Conservation (phyloP, 2,113 vertebrate species). For the Vulpes vulpes region DNA sequence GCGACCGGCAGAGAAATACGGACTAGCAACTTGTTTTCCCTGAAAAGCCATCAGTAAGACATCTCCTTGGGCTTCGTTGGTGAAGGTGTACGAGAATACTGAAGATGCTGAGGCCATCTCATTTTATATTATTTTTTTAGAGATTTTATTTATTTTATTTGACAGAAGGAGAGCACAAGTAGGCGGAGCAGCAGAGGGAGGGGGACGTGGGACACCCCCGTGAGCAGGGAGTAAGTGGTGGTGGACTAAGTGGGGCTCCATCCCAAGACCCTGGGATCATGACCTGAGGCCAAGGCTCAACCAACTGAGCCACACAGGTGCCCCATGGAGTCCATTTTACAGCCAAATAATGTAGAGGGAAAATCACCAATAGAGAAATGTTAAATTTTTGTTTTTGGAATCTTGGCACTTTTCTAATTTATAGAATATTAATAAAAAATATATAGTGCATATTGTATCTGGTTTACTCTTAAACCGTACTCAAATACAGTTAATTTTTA, state of each 20-base stretch:
- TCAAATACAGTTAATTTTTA: neutral
- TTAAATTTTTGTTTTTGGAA: neutral
- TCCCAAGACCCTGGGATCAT: too few species aligned
- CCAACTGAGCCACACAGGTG: too few species aligned
- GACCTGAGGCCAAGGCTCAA: too few species aligned
- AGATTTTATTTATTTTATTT: too few species aligned
- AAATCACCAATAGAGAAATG: neutral
- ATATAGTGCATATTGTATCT: neutral
- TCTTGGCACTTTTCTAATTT: constrained; percentile 3
- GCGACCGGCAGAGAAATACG: rapidly evolving
- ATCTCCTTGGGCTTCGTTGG: neutral
- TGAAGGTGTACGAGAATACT: neutral
- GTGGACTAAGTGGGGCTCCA: too few species aligned
- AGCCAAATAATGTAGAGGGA: neutral
- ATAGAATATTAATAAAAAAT: neutral
- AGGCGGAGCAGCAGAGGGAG: too few species aligned
- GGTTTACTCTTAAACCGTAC: neutral
- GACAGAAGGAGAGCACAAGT: too few species aligned
- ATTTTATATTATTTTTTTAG: too few species aligned
- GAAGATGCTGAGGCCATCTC: too few species aligned
- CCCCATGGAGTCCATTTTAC: neutral
- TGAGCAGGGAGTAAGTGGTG: too few species aligned
- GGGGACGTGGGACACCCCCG: too few species aligned
- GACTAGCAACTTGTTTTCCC: rapidly evolving
- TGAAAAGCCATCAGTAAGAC: too few species aligned